A percentile compares a stretch with the other conserved stretches of the same genome.
Evolutionary conservation across 2,113 vertebrate genomes (phyloP).

Genomic region (Nannospalax galili): DNA sequence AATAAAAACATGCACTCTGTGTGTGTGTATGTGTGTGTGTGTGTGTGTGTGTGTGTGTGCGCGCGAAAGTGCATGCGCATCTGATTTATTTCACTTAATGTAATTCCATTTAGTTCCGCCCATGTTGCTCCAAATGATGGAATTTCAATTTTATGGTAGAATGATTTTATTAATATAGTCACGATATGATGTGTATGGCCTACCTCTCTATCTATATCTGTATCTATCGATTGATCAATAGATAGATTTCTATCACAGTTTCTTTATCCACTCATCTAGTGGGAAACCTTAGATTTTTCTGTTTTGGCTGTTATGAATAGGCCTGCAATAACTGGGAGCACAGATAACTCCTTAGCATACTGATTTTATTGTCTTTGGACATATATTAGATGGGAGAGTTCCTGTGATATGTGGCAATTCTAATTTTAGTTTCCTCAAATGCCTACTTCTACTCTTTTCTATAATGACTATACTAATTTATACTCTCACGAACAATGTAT

Average conservation of each 20-base stretch:
- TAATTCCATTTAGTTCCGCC: neutral
- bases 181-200: neutral
- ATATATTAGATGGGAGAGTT: neutral
- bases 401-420: neutral
- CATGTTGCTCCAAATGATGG: neutral
- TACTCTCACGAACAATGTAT: neutral
- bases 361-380: neutral
- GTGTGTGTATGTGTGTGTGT: too few species aligned
- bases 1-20: neutral
- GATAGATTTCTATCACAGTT: neutral
- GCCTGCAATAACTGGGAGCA: neutral
- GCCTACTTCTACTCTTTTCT: neutral
- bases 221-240: neutral
- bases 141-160: neutral
- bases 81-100: neutral
- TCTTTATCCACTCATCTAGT: neutral
- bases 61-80: too few species aligned
- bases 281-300: neutral
- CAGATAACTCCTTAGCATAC: neutral
- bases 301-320: neutral
- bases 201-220: neutral
- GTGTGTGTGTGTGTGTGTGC: too few species aligned
- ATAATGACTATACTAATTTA: neutral
- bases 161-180: neutral
- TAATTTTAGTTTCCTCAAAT: neutral